Base-by-base conservation (phyloP, 2,113 vertebrate genomes). In the Odocoileus hemionus region DNA sequence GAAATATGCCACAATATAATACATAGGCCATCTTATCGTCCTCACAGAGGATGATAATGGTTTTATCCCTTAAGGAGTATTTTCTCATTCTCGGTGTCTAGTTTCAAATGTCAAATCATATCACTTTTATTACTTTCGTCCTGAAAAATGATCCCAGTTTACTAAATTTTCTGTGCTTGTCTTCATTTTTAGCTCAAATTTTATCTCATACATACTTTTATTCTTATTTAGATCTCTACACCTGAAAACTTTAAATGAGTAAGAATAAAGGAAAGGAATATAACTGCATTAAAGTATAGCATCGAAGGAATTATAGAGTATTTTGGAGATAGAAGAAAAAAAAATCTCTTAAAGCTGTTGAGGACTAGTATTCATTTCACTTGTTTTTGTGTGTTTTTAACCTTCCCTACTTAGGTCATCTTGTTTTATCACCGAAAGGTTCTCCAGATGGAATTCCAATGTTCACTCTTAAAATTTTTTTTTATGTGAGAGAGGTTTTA, bases 321-420 rank as follows among this genome's bases (percentile, higher is more conserved):
- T 67, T 95, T 94, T 70, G 64, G 54, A 90, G 47, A 43, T 61
- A 47, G 16, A 14, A 83, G 6, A 15, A 54, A 79, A 89, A 60
- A 52, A 64, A 50, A 33, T 33, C 25, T 91, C 54, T 19, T 25
- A 70, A 70, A 96, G 79, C 52, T 6, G 15, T 55, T 93, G n/a
- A 14, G 70, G 36, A 45, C 54, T 76, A 15, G 52, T 64, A 2
- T 67, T 96, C n/a, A 2, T 78, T 89, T 78, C 39, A 83, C 45
- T 95, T 80, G 26, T 89, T 61, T 78, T 58, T 94, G 30, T 60
- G 58, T 95, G 67, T 91, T 96, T 97, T 83, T 91, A 94, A 93
- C 57, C n/a, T 95, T 30, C 45, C 21, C 26, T 19, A 61, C n/a
- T 70, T 86, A 23, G 36, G 19, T 87, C 16, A 13, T 92, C n/a